Conservation (phyloP, 2,113 vertebrate genomes). For the Nanorana parkeri region DNA sequence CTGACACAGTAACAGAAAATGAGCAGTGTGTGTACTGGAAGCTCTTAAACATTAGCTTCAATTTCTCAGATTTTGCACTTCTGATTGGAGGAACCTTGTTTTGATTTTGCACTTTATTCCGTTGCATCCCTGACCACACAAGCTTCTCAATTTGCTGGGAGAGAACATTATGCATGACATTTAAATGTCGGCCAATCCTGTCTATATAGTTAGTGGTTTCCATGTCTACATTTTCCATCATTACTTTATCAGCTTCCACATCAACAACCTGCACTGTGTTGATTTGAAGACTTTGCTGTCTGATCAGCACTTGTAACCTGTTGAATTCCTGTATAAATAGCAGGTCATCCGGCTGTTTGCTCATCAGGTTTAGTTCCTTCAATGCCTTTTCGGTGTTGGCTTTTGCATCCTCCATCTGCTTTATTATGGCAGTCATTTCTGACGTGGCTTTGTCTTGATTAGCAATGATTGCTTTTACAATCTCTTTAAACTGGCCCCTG, state of each 20-base stretch:
- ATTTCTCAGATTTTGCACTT: neutral
- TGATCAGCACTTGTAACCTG: neutral
- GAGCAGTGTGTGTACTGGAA: neutral
- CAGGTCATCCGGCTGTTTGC: neutral
- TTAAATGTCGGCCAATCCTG: neutral
- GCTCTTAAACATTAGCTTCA: neutral
- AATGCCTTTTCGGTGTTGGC: neutral
- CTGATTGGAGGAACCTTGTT: neutral
- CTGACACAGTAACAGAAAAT: neutral
- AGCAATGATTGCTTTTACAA: neutral
- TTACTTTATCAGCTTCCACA: neutral
- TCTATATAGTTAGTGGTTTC: neutral
- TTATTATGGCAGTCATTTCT: neutral
- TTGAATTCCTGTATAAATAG: neutral
- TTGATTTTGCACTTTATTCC: neutral
- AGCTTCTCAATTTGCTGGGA: neutral
- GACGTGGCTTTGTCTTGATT: neutral
- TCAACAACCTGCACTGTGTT: slow-evolving; percentile 9
- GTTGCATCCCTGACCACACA: neutral
- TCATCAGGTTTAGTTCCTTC: neutral
- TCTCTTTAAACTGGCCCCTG: neutral
- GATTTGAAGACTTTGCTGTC: neutral
- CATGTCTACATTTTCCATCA: neutral
- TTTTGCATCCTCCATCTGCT: slow-evolving; percentile 13
- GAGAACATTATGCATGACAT: neutral